Conservation (phyloP, 2,113 vertebrate species). For the Platichthys stellatus region DNA sequence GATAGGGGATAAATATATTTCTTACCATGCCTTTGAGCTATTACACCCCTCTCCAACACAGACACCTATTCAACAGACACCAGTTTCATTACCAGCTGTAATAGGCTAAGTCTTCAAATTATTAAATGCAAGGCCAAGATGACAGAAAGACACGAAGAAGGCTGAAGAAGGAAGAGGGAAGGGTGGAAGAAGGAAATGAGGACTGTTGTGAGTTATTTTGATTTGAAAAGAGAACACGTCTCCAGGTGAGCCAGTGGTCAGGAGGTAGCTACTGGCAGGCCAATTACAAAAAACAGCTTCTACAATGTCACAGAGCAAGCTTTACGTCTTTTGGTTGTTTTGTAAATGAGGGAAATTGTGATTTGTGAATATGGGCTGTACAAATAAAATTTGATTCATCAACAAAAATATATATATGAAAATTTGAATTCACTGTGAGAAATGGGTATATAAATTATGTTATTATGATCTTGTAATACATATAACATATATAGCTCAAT, state of each 20-base stretch:
- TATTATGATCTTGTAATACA: no score
- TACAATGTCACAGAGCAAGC: no score
- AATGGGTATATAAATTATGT: no score
- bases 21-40: constrained; percentile 91
- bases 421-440: no score
- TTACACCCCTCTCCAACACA: constrained; percentile 92
- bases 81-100: constrained; percentile 95
- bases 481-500: no score
- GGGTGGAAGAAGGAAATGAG: constrained; percentile 70
- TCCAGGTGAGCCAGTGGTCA: constrained; percentile 14
- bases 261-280: neutral
- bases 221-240: constrained; percentile 62
- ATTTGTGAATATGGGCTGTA: no score
- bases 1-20: constrained; percentile 97
- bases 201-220: constrained; percentile 59
- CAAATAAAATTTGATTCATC: no score
- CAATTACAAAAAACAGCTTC: no score
- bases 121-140: constrained; percentile 89
- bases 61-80: constrained; percentile 88
- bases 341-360: no score
- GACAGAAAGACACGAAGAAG: constrained; percentile 84
- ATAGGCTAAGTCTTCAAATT: constrained; percentile 91
- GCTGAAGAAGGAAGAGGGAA: constrained; percentile 65
- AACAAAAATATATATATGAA: no score
- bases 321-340: no score